Base-by-base conservation (phyloP, 2,888 invertebrate genomes). In the Apocheima hispidaria region DNA sequence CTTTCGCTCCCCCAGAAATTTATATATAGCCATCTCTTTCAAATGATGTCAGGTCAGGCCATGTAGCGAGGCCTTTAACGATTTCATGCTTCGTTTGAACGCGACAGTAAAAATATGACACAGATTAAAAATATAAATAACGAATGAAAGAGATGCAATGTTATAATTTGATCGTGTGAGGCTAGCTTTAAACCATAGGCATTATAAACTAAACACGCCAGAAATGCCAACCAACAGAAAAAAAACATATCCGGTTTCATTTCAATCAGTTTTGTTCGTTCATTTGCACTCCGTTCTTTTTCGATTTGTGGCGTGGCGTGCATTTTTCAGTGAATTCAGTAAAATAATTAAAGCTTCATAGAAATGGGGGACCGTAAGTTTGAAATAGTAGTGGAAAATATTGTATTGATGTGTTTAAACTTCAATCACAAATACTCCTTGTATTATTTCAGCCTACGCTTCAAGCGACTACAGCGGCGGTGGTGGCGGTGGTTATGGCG, bases 381-480 rank as follows among this genome's bases (percentile, higher is more conserved):
- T 20, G 7, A 44, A 49, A 14, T 41, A n/a, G 6, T 5, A 48
- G n/a, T 30, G 33, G 10, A 9, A 36, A 41, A 4, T 30, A 16
- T 12, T 30, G 9, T 30, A 30, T 0, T 30, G 6, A 30, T 33
- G 10, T 12, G 28, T 23, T 43, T 7, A 33, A n/a, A 33, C n/a
- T 18, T 18, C 0, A 12, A 9, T 30, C 7, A 33, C 30, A 46
- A 14, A 1, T 10, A 4, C 20, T 7, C 16, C 36, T 16, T 12
- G 14, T 55, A 30, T 2, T 41, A 14, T 67, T 81, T 58, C 69
- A 87, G 87, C 86, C 56, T 87, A 86, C 74, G 81, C 80, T 28
- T 83, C 88, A 60, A 86, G 90, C 38, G 91, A 91, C 81, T 86
- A 92, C 73, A 81, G 86, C 65, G 81, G 87, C 55, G 82, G 82